A percentile compares a stretch with the other conserved stretches of the same genome.
phyloP scores from a whole-genome alignment of 2,113 vertebrate genomes.

The Ivindomyrus marchei region DNA sequence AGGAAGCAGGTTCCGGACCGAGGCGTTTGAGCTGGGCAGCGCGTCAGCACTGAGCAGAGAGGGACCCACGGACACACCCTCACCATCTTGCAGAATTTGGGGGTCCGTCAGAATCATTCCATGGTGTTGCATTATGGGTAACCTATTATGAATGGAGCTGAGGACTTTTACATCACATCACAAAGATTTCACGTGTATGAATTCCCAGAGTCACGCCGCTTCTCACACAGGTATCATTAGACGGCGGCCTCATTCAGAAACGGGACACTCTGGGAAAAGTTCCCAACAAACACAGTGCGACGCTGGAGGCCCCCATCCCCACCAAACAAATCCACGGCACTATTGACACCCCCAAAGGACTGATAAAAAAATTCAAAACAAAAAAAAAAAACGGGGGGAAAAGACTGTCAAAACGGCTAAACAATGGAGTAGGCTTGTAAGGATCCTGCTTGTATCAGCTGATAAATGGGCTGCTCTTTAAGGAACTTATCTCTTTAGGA shows the following conservation, averaged over 20 bases:
- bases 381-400: constrained; percentile 34
- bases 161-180: not conserved
- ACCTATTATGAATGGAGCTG: not conserved
- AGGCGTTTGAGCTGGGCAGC: not conserved
- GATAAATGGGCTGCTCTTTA: constrained; percentile 99
- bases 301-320: not conserved
- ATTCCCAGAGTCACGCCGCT: not conserved
- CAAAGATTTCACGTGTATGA: not conserved
- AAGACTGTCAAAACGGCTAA: constrained; percentile 78
- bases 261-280: not conserved
- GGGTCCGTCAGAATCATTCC: not conserved
- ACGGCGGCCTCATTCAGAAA: not conserved
- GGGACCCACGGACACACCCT: not conserved
- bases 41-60: not conserved
- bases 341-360: constrained; percentile 38
- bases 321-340: constrained; percentile 34
- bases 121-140: not conserved
- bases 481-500: constrained; percentile 99
- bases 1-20: not conserved
- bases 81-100: not conserved
- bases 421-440: constrained; percentile 87
- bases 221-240: not conserved
- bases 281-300: not conserved
- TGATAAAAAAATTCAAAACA: constrained; percentile 29
- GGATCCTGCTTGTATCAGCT: constrained; percentile 90